Base-by-base conservation (phyloP, 1,140 invertebrate species). In the Batillaria attramentaria region DNA sequence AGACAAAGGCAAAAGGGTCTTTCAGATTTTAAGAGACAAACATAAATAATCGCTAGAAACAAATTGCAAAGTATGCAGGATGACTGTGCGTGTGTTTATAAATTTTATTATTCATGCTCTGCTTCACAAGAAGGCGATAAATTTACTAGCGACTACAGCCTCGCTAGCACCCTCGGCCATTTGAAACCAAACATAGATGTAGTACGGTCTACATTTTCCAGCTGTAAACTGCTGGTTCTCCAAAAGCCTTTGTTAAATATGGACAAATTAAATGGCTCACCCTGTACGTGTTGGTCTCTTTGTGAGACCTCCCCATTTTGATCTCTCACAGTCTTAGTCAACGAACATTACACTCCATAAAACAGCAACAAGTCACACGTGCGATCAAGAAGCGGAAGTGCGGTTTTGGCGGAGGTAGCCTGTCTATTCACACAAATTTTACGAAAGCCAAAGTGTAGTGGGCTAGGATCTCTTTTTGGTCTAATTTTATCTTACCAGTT, bases 231-330 rank as follows among this genome's bases (percentile, higher is more conserved):
- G 33, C 33, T 5, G 5, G 33, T 62, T 62, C n/a, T 24, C n/a
- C 3, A 13, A 50, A 13, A 50, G 24, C 13, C 24, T 13, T 13
- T 50, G 10, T 13, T 50, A 62, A 62, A 62, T 8, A 24, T 28
- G n/a, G 3, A 24, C 24, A 62, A 3, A 28, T 16, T 18, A 28
- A 62, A 13, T 31, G 28, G 42, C 54, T 41, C 42, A 75, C 73
- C 54, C 73, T 50, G 39, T 65, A 62, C 28, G 54, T 62, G 37
- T 75, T 75, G 73, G 73, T 75, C 73, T 75, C 73, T 50, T 75
- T 75, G 57, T 75, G 73, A 62, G 54, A 62, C 73, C 54, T 41
- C 35, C 73, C 73, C 73, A 75, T 75, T 13, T 75, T 75, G 50
- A 41, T 31, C 10, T 24, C n/a, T 62, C 24, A 62, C 13, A 62